phyloP scores from a whole-genome alignment of 2,888 invertebrate genomes.

The Brenthis ino region DNA sequence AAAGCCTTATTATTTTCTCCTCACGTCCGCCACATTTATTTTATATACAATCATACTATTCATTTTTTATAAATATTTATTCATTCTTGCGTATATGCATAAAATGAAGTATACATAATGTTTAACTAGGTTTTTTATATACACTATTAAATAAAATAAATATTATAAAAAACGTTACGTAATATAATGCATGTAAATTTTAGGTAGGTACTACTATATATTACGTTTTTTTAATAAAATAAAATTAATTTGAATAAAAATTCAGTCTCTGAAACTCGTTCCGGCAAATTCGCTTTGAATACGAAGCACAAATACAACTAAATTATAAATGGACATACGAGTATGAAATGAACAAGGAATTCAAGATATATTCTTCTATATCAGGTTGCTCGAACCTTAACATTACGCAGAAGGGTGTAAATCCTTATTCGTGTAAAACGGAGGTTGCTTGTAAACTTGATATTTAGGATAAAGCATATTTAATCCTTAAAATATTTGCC shows the following conservation, averaged over 20 bases:
- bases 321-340: constrained; percentile 18
- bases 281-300: constrained; percentile 1
- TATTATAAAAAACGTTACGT: too few relatives aligned
- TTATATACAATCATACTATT: too few relatives aligned
- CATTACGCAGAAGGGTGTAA: constrained; percentile 6
- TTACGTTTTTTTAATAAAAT: background rate
- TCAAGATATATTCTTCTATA: constrained; percentile 5
- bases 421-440: constrained; percentile 1
- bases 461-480: background rate
- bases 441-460: background rate
- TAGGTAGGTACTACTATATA: too few relatives aligned
- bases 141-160: too few relatives aligned
- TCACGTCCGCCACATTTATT: too few relatives aligned
- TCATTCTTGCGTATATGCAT: too few relatives aligned
- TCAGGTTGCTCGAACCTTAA: background rate
- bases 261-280: constrained; percentile 6
- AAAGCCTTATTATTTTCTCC: too few relatives aligned
- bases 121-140: too few relatives aligned
- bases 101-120: too few relatives aligned
- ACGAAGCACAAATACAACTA: background rate
- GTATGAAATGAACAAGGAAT: constrained; percentile 2
- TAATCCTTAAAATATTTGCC: constrained; percentile 8
- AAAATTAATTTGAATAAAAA: background rate
- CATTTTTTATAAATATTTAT: too few relatives aligned
- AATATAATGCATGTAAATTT: too few relatives aligned